phyloP scores from a whole-genome alignment of 2,113 vertebrate genomes.

The Bubo bubo region DNA sequence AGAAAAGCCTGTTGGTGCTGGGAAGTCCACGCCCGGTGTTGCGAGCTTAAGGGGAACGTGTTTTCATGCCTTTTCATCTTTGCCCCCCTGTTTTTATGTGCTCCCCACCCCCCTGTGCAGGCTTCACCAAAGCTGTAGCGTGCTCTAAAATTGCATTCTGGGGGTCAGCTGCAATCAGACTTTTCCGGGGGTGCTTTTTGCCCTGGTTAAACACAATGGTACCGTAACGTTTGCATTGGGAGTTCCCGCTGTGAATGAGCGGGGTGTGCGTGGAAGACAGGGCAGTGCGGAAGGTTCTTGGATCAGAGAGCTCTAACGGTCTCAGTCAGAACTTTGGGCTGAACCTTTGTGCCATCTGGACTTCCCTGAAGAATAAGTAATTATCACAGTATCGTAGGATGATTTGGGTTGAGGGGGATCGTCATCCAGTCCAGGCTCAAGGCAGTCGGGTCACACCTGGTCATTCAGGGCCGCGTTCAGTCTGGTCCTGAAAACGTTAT shows the following conservation, averaged over 20 bases:
- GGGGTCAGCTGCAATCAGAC: not conserved
- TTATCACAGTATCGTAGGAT: fast-evolving
- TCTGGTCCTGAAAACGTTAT: fast-evolving
- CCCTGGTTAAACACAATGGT: not conserved
- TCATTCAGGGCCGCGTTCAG: fast-evolving
- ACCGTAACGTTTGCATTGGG: fast-evolving
- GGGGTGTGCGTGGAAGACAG: too few relatives aligned
- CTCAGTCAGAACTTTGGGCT: not conserved
- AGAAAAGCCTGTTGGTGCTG: fast-evolving
- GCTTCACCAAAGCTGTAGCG: not conserved
- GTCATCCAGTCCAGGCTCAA: fast-evolving
- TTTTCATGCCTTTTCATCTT: not conserved
- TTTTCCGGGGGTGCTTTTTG: not conserved
- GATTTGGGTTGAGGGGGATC: not conserved
- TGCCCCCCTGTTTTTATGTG: not conserved
- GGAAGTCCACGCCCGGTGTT: fast-evolving
- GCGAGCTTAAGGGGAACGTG: too few relatives aligned
- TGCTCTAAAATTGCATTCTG: not conserved
- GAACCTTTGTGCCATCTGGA: not conserved
- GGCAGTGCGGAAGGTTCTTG: not conserved
- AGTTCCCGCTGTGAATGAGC: too few relatives aligned
- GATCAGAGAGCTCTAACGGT: not conserved
- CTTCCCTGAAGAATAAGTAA: not conserved
- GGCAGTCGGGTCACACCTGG: not conserved
- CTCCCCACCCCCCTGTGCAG: too few relatives aligned